A percentile compares a stretch with the other conserved stretches of the same genome.
Evolutionary conservation across 2,888 invertebrate species (phyloP).

Genomic region (Papilio gigon): DNA sequence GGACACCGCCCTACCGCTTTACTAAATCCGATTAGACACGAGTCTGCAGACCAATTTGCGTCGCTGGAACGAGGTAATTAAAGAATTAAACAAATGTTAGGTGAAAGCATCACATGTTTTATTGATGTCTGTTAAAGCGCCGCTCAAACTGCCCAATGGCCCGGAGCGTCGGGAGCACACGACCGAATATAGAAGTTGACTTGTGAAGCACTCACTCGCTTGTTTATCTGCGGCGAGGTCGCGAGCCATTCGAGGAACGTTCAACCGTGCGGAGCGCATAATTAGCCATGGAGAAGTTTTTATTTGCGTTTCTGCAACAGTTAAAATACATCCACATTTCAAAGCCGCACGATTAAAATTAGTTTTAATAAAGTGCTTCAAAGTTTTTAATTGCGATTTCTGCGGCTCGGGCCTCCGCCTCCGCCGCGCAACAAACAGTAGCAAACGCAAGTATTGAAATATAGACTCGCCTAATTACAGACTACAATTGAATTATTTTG

Average conservation of each 20-base stretch:
- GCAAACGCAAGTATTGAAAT: slow-evolving; percentile 2
- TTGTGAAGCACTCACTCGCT: neutral
- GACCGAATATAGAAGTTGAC: neutral
- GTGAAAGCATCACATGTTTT: too few relatives aligned
- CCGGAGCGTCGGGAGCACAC: too few relatives aligned
- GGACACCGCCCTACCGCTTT: slow-evolving; percentile 9
- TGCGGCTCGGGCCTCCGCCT: slow-evolving; percentile 10
- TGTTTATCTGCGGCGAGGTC: neutral
- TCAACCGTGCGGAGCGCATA: neutral
- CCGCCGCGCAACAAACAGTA: neutral
- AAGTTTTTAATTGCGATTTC: slow-evolving; percentile 19
- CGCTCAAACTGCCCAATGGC: too few relatives aligned
- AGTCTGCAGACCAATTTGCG: neutral
- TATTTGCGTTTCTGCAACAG: slow-evolving; percentile 14
- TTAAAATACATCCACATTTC: slow-evolving; percentile 17
- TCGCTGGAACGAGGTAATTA: neutral
- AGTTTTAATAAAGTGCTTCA: slow-evolving; percentile 23
- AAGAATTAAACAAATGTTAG: neutral
- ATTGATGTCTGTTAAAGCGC: too few relatives aligned
- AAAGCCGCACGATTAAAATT: slow-evolving; percentile 25
- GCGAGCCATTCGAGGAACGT: neutral
- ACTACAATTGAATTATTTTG: neutral
- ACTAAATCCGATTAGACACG: slow-evolving; percentile 20
- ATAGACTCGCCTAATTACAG: neutral
- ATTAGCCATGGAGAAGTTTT: slow-evolving; percentile 18